Conservation (phyloP, 1,140 invertebrate species). For the Gonatopus flavifemur region DNA sequence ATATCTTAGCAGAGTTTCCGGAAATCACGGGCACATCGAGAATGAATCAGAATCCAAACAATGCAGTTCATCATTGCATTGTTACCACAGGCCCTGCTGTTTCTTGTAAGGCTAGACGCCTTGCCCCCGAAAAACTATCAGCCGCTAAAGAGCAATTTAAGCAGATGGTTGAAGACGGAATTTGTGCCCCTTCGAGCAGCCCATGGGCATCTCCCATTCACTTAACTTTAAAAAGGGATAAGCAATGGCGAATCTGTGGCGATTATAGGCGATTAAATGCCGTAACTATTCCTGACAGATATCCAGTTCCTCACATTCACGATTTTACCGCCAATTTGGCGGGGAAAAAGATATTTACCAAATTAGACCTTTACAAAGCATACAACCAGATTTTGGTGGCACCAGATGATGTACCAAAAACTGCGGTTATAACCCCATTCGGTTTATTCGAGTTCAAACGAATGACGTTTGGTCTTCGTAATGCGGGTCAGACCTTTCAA, state of each 20-base stretch:
- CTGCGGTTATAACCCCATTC: background rate
- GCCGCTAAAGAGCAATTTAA: background rate
- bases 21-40: background rate
- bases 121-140: background rate
- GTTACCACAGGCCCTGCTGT: background rate
- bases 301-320: background rate
- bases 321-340: background rate
- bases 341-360: background rate
- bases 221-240: background rate
- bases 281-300: background rate
- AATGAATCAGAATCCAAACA: background rate
- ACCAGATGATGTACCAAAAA: background rate
- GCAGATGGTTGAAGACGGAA: background rate
- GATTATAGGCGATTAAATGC: background rate
- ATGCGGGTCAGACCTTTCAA: background rate
- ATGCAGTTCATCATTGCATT: background rate
- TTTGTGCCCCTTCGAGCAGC: background rate
- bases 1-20: background rate
- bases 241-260: background rate
- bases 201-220: no score
- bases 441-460: background rate
- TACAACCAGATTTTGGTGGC: background rate
- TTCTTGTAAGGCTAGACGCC: background rate
- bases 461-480: background rate
- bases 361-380: background rate